Evolutionary conservation across 2,888 invertebrate genomes (phyloP), one percentile per base, ranked within the genome.

Genomic region (Synanthedon myopaeformis): DNA sequence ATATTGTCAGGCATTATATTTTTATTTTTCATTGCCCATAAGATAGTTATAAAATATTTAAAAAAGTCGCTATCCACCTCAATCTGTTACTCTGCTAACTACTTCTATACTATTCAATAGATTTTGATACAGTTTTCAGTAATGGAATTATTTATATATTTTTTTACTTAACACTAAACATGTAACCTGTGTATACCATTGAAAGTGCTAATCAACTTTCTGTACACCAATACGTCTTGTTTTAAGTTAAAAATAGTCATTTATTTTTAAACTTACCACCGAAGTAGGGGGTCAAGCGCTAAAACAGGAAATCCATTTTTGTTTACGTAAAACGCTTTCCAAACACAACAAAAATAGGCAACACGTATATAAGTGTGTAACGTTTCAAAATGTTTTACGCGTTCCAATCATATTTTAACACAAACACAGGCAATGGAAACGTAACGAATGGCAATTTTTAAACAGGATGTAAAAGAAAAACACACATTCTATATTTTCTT

Each of bases 231-330:
- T 6, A 45, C n/a, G 13, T 11, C 12, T 42, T 4, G n/a, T 45
- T 6, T 42, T 12, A 45, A 45, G 14, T 14, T 14, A 45, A 45
- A n/a, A 45, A 45, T 45, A 45, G 45, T 8, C n/a, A 45, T 58
- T 56, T 65, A 69, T 65, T 66, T 61, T 56, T 72, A 69, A 63
- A 69, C 70, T 57, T 68, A 76, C 79, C 78, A 76, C 70, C 74
- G 66, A 64, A 59, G 77, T 61, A 63, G 77, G 74, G 72, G 72
- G 69, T 68, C 60, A 49, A 49, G 3, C 5, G 17, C 17, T 12
- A 17, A 35, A n/a, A 14, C 6, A 45, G 45, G 12, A 45, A 45
- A 45, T 45, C 45, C 45, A 45, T 45, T 13, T 49, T 12, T 49
- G 17, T 49, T 14, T 17, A 49, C 23, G 48, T 17, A 17, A 17